phyloP scores from a whole-genome alignment of 2,113 vertebrate species.

The Salvator merianae region DNA sequence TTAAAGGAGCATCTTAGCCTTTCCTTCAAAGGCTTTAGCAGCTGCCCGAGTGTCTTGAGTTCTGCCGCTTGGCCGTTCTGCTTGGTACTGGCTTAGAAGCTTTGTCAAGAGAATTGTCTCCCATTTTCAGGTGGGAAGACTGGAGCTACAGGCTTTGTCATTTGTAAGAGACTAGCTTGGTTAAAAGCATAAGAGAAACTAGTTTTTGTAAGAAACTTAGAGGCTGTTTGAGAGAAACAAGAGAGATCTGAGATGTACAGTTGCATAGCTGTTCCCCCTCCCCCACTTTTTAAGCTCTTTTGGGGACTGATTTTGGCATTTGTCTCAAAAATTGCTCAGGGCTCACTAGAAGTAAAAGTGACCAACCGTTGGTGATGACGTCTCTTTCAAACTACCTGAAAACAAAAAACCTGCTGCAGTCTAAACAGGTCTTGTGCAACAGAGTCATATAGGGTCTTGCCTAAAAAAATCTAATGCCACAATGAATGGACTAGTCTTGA shows the following conservation, averaged over 20 bases:
- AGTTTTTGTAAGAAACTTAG: too few relatives aligned
- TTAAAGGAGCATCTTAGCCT: background rate
- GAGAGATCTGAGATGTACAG: background rate
- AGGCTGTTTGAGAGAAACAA: background rate
- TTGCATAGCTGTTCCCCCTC: background rate
- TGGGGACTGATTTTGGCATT: background rate
- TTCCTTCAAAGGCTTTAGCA: slow-evolving; percentile 6
- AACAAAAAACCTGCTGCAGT: background rate
- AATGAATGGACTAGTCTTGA: background rate
- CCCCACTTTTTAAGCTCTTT: background rate
- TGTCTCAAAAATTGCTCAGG: background rate
- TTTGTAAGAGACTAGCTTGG: background rate
- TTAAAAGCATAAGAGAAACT: background rate
- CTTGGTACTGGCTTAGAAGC: too few relatives aligned
- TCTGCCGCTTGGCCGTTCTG: background rate
- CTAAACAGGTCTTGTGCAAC: background rate
- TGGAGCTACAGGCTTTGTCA: background rate
- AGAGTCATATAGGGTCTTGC: background rate
- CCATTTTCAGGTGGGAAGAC: background rate
- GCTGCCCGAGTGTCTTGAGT: background rate
- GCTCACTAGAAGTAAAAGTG: background rate
- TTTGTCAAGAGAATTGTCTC: background rate
- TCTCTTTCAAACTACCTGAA: background rate
- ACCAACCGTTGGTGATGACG: background rate
- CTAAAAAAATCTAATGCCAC: background rate